A percentile compares a stretch with the other conserved stretches of the same genome.
These are phyloP conservation scores for Nymphicus hollandicus DNA, from an alignment of 2,113 vertebrate species.

Conservation along the genomic window DNA sequence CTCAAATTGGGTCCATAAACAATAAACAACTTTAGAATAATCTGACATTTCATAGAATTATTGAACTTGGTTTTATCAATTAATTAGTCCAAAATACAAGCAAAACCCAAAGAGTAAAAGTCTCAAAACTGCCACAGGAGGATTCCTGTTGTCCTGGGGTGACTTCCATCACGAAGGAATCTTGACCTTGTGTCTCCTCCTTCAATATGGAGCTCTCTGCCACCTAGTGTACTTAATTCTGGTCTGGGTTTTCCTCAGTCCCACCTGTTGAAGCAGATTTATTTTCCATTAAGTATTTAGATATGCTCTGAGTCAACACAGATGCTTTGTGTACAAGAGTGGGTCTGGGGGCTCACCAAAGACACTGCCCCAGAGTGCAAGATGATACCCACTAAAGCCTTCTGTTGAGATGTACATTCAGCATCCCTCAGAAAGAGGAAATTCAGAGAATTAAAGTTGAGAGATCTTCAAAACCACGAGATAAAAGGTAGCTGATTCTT, in stretches of 20 bases:
- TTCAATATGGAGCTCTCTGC: background rate
- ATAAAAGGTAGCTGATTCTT: slow-evolving; percentile 23
- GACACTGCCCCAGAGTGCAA: background rate
- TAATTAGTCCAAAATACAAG: background rate
- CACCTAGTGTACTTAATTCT: background rate
- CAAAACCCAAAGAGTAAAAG: background rate
- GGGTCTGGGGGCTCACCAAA: background rate
- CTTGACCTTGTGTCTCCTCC: background rate
- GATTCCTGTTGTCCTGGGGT: background rate
- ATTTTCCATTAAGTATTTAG: background rate
- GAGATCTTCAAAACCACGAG: background rate
- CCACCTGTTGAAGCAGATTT: background rate
- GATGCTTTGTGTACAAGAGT: background rate
- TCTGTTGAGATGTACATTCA: background rate
- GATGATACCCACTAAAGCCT: background rate
- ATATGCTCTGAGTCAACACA: background rate
- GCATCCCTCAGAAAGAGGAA: background rate
- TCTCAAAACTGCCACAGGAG: background rate
- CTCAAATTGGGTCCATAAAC: background rate
- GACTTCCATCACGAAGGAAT: background rate
- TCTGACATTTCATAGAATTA: background rate
- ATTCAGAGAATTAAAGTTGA: background rate
- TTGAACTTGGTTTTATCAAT: background rate
- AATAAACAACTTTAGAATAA: background rate
- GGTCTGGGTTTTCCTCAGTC: background rate